Evolutionary conservation across 2,113 vertebrate genomes (phyloP).

Genomic region (Thunnus maccoyii): DNA sequence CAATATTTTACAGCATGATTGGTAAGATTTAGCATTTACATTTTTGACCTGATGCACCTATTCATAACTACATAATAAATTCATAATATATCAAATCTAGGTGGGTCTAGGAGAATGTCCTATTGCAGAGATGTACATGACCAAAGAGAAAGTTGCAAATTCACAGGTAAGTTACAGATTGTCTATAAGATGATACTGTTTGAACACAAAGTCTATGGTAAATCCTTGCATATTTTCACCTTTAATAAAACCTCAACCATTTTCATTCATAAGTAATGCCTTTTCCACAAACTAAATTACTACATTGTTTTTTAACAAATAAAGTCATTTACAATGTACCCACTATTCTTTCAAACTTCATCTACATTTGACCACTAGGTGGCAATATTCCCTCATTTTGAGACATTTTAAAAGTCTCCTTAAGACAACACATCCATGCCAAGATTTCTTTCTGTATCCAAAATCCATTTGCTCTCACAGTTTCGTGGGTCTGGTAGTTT

Average conservation of each 20-base stretch:
- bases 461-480: not conserved
- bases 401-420: not conserved
- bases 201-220: too few species aligned
- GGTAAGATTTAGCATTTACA: too few species aligned
- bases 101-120: too few species aligned
- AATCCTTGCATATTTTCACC: not conserved
- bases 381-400: conserved; percentile 29
- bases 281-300: not conserved
- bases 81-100: not conserved
- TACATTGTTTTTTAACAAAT: not conserved
- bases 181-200: too few species aligned
- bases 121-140: not conserved
- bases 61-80: not conserved
- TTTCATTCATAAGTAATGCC: not conserved
- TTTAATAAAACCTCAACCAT: not conserved
- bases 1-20: too few species aligned
- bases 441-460: conserved; percentile 8
- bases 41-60: not conserved
- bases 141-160: not conserved
- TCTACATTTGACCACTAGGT: conserved; percentile 43
- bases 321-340: too few species aligned
- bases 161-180: too few species aligned
- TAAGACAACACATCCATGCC: not conserved
- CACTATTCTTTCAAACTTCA: not conserved
- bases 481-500: not conserved